Evolutionary conservation across 2,888 invertebrate genomes (phyloP), one percentile per base, ranked within the genome.

Genomic region (Plagodis pulveraria): DNA sequence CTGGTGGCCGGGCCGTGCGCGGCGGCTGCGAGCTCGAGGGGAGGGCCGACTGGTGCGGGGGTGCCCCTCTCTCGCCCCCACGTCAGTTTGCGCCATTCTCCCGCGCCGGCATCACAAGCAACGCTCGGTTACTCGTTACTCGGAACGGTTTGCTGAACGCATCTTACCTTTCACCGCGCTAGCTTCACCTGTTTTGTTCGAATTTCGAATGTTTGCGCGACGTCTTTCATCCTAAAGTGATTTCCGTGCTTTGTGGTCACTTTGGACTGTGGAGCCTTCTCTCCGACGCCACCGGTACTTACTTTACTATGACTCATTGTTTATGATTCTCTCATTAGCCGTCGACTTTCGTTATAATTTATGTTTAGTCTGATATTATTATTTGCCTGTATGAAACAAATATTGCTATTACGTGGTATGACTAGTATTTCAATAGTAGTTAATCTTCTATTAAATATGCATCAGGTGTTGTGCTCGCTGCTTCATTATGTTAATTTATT

Each of bases 1-100:
- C 88, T 88, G 86, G 81, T 84, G 79, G 84, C 80, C 78, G 79
- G 81, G 80, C 74, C 66, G 66, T 77, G 79, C 80, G 80, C 74
- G 65, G 66, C 69, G 38, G 48, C 41, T 36, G 71, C 66, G 62
- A 70, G 71, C 66, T 64, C 65, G 55, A 58, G 66, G 64, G 66
- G 56, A 57, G 73, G 72, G 68, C 65, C 69, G 74, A 68, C 46
- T 12, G 43, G 64, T 45, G 67, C 61, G 66, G 66, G 58, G 63
- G 66, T 56, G 68, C 80, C 77, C 80, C 78, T 81, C 77, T 78
- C 80, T 77, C 22, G 1, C 80, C 76, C 73, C 81, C 77, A 71
- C 78, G 83, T 81, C 91, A 90, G 91, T 89, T 84, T 86, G 89
- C 91, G 88, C 89, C 87, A 87, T 84, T 88, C 90, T 87, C 84